phyloP scores from a whole-genome alignment of 2,797 vertebrate species.

The Urocyon cinereoargenteus region DNA sequence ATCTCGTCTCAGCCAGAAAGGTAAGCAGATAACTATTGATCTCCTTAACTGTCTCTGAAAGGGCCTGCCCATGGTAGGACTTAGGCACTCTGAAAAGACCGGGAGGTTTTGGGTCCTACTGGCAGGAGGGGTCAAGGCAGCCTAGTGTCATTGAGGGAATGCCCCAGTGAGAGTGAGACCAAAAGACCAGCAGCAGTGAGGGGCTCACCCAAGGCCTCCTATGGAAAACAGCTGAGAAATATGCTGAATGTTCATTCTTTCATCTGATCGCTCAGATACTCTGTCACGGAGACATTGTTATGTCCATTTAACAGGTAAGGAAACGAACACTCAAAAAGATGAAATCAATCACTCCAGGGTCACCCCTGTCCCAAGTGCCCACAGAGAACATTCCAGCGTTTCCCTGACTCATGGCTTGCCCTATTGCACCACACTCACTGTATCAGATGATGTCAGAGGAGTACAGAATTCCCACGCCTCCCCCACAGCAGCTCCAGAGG shows the following conservation, averaged over 20 bases:
- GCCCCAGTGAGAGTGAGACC: background rate
- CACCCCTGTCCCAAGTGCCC: background rate
- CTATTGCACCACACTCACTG: too few relatives aligned
- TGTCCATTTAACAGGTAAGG: background rate
- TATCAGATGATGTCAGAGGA: background rate
- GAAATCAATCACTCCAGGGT: background rate
- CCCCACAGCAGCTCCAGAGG: background rate
- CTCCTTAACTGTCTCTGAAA: background rate
- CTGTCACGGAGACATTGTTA: background rate
- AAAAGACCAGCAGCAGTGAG: background rate
- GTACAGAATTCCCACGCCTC: rapidly evolving
- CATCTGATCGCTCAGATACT: background rate
- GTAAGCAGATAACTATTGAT: constrained; percentile 26
- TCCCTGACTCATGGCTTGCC: background rate
- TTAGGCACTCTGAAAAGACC: background rate
- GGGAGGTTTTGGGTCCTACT: background rate
- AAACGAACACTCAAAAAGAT: background rate
- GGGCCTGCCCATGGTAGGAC: background rate
- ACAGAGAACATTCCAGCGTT: background rate
- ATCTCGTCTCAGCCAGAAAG: constrained; percentile 57
- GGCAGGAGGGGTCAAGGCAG: background rate
- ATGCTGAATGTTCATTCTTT: too few relatives aligned
- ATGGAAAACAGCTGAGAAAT: background rate
- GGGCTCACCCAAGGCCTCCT: background rate
- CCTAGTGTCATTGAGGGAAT: background rate